Evolutionary conservation across 2,797 vertebrate genomes (phyloP).

Genomic region (Clarias platycephalus): DNA sequence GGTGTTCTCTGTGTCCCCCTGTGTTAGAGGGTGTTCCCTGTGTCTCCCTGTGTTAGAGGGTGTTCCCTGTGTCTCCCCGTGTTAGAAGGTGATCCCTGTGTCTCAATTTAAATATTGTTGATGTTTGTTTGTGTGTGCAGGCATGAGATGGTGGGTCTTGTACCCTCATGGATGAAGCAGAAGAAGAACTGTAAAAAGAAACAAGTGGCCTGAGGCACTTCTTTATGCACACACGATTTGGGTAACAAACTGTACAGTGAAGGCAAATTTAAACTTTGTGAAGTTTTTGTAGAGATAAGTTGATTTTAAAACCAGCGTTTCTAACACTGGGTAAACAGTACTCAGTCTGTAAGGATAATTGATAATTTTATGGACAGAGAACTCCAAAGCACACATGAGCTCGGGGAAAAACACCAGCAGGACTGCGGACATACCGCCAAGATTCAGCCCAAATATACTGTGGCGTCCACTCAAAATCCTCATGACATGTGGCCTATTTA

Average conservation of each 20-base stretch:
- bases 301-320: background rate
- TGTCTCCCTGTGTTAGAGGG: no score
- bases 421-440: background rate
- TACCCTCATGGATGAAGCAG: background rate
- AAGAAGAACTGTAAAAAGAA: conserved; percentile 7
- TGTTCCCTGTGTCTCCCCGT: no score
- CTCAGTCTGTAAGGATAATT: background rate
- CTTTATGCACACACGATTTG: background rate
- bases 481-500: conserved; percentile 27
- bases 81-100: no score
- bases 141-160: background rate
- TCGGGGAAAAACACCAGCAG: conserved; percentile 7
- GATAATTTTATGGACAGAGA: background rate
- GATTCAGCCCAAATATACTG: background rate
- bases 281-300: background rate
- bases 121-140: background rate
- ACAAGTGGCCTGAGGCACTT: background rate
- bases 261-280: background rate
- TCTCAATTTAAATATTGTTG: background rate
- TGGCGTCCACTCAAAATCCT: background rate
- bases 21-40: no score
- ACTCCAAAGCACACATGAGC: conserved; percentile 1
- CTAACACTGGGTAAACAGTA: background rate
- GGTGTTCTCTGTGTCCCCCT: no score
- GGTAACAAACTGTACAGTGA: background rate